Conservation (phyloP, 92 coral and sea anemone genomes). For the Parazoanthus darwini region DNA sequence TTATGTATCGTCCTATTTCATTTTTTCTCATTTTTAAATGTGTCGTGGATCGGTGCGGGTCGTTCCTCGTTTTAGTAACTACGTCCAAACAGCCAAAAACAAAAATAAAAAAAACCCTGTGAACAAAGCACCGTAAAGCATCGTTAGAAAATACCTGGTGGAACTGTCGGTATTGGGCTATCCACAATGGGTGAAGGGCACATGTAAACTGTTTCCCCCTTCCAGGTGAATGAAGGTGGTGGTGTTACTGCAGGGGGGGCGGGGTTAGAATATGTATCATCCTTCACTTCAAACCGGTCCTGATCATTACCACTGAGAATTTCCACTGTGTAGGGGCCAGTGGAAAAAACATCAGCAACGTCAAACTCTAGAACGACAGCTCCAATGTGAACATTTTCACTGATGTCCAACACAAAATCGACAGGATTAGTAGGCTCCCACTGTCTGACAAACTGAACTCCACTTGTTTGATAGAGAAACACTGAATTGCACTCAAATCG, state of each 20-base stretch:
- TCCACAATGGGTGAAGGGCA: slow-evolving; percentile 82
- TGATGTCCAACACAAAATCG: slow-evolving; percentile 62
- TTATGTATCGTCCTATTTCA: no score
- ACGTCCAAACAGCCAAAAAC: not conserved
- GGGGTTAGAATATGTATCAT: slow-evolving; percentile 66
- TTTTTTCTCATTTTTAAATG: no score
- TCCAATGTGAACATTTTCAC: slow-evolving; percentile 69
- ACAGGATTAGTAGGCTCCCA: slow-evolving; percentile 63
- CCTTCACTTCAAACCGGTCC: slow-evolving; percentile 77
- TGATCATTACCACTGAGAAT: slow-evolving; percentile 83
- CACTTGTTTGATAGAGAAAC: slow-evolving; percentile 86
- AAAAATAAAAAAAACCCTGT: not conserved
- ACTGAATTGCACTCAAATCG: slow-evolving; percentile 80
- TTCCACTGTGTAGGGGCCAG: slow-evolving; percentile 78
- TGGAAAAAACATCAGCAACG: slow-evolving; percentile 78
- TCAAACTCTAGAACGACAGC: slow-evolving; percentile 67
- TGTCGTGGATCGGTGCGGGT: no score
- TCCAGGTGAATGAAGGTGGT: slow-evolving; percentile 67
- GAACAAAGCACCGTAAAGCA: not conserved
- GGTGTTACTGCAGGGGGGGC: slow-evolving; percentile 68
- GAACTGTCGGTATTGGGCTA: slow-evolving; percentile 78
- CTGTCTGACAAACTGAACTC: slow-evolving; percentile 74
- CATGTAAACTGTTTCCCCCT: slow-evolving; percentile 72
- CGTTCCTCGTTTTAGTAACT: no score
- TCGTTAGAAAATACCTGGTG: slow-evolving; percentile 57